Evolutionary conservation across 1,140 invertebrate genomes (phyloP), one percentile per base, ranked within the genome.

Genomic region (Drosophila nikananu): DNA sequence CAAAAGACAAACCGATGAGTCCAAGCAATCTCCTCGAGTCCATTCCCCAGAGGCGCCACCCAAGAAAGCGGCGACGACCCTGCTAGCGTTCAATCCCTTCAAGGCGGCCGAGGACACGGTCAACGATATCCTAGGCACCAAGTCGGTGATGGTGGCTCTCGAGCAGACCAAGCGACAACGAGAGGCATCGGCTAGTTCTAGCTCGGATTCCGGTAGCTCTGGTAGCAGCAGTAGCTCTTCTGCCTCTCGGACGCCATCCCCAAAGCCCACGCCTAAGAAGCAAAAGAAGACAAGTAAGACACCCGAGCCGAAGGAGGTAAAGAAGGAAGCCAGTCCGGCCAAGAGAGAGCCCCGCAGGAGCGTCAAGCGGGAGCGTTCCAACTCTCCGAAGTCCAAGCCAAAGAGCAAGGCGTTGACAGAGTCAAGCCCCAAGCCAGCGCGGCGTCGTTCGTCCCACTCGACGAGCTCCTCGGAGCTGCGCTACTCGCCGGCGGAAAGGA

Each of bases 401-500:
- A 84, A 76, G 39, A 73, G 44, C n/a, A 81, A 67, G 49, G 66
- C 49, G 12, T 49, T 54, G 7, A 44, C 21, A n/a, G 84, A 82
- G 12, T 60, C 86, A 2, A 89, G 84, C 64, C 84, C 84, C 0
- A 77, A 54, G 12, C 58, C 54, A 2, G 42, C n/a, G 13, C 64
- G 54, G 9, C 84, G 70, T 17, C 81, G 86, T 8, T 86, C 54
- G 1, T 55, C 86, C 7, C 67, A 27, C 27, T 83, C 83, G 9
- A 41, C 83, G 8, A 55, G 49, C 35, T 92, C 91, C 21, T 92
- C 92, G 0, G 91, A 93, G 49, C 92, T 96, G 60, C 96, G 95
- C 62, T 96, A 96, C 80, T 96, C 95, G 0, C 95, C 95, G 0
- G 94, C 95, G 0, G 92, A 95, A 9, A 93, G 94, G 12, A 94